Conservation (phyloP, 2,797 vertebrate species). For the Pitangus sulphuratus region DNA sequence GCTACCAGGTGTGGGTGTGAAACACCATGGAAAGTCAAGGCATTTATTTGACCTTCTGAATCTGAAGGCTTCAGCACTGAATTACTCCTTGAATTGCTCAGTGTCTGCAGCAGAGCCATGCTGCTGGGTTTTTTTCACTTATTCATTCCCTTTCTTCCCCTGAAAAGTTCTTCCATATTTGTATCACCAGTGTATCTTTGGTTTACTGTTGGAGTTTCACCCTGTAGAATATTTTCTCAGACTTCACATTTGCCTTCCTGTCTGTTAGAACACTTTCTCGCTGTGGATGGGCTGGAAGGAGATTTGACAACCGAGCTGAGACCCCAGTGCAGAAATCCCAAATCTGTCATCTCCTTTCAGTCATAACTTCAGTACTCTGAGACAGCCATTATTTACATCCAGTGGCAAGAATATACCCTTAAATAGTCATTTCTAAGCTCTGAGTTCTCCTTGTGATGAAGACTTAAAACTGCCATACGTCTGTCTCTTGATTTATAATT, state of each 20-base stretch:
- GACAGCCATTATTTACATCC: not conserved
- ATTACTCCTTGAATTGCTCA: not conserved
- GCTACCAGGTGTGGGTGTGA: not conserved
- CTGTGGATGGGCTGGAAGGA: not conserved
- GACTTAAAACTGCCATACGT: not conserved
- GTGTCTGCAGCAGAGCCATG: not conserved
- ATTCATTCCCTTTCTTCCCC: not conserved
- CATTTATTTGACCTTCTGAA: not conserved
- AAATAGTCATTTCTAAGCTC: not conserved
- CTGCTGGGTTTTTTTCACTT: not conserved
- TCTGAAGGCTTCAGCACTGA: not conserved
- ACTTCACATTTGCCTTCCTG: not conserved
- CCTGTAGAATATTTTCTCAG: not conserved
- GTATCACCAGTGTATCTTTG: not conserved
- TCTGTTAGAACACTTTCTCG: not conserved
- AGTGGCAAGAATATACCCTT: not conserved
- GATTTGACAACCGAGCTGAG: not conserved
- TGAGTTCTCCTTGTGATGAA: not conserved
- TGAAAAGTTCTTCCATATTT: not conserved
- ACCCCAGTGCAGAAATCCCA: not conserved
- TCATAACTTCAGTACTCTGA: not conserved
- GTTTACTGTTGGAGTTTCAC: not conserved
- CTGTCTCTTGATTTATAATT: not conserved
- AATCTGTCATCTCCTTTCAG: constrained; percentile 18
- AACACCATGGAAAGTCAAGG: not conserved